Base-by-base conservation (phyloP, 53 echinoderm and acorn worm genomes). In the Mesocentrotus franciscanus region DNA sequence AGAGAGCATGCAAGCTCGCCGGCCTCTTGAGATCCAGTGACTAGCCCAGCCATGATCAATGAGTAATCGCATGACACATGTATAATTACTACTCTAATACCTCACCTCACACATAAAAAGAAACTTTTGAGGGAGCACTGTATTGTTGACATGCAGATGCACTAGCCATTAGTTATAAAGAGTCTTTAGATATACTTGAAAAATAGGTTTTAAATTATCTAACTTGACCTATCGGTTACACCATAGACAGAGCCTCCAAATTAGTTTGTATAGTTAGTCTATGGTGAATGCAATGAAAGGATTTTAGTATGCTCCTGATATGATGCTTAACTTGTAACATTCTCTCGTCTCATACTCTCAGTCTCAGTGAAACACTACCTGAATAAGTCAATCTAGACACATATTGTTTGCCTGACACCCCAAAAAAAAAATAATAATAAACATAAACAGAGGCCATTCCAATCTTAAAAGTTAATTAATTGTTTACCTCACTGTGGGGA, bases 11-110 rank as follows among this genome's bases (percentile, higher is more conserved):
- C 10, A 56, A 59, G 91, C 91, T 90, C 4, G 91, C 66, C 36
- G 91, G 91, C 91, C 91, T 91, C 91, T 91, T 33, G 66, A 61
- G 39, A 64, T 66, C 33, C 9, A 66, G 16, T 91, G 66, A 62
- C 83, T 94, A 81, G 12, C 14, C 94, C 36, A 42, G 74, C 83
- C 29, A 6, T 36, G 60, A 94, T 78, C 56, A 76, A 76, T 94
- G 61, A 81, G 34, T 94, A 94, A 94, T 83, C 61, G 83, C 60
- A 60, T 78, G 94, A 78, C 84, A 94, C 94, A 94, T 94, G 84
- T 83, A 94, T 57, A 79, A 94, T 29, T 83, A 35, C 78, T 94
- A 57, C 78, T 30, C 26, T 30, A 55, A 74, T 75, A 61, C 71
- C 20, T 93, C 93, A 34, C 9, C 22, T 93, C 18, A 2, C 8